Base-by-base conservation (phyloP, 2,888 invertebrate species). In the Drosophila multiciliata region DNA sequence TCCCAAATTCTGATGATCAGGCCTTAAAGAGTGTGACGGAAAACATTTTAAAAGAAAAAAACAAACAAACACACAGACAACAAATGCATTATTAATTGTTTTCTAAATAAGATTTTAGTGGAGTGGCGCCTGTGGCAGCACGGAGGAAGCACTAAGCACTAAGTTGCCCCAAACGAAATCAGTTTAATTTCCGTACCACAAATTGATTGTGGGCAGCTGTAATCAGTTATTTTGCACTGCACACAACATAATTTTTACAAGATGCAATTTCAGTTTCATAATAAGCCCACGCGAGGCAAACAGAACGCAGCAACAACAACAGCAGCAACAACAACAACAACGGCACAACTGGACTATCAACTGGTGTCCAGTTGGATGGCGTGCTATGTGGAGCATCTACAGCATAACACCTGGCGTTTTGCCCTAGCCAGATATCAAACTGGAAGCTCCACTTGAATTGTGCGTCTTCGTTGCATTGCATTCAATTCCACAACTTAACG, bases 21-120 rank as follows among this genome's bases (percentile, higher is more conserved):
- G 52, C 61, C 59, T 57, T 55, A 55, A 63, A 85, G 76, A 72
- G 83, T 84, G 89, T 84, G 84, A 87, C 89, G 88, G 88, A 87
- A 82, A 80, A 63, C 89, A 89, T 87, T 84, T 87, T 48, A 36
- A 64, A 58, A 1, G 11, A 11, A 48, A 3, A 48, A 26, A 50
- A 29, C 29, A 29, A 17, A 11, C 11, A 50, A 50, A 50, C 6
- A 17, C 1, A 1, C 12, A 1, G 52, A 58, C 61, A 66, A 64
- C 52, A 66, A 69, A 69, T 35, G 29, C 66, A 76, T 70, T 84
- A 83, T 89, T 87, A 83, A 83, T 83, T 75, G 83, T 84, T 83
- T 73, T 68, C 23, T 73, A 73, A 83, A 80, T 83, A 81, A 81
- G 87, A 86, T 67, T 71, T 45, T 26, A 61, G 53, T 55, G 20